A percentile compares a stretch with the other conserved stretches of the same genome.
Conservation (phyloP, 2,888 invertebrate genomes). For the Eupithecia pulchellata region DNA sequence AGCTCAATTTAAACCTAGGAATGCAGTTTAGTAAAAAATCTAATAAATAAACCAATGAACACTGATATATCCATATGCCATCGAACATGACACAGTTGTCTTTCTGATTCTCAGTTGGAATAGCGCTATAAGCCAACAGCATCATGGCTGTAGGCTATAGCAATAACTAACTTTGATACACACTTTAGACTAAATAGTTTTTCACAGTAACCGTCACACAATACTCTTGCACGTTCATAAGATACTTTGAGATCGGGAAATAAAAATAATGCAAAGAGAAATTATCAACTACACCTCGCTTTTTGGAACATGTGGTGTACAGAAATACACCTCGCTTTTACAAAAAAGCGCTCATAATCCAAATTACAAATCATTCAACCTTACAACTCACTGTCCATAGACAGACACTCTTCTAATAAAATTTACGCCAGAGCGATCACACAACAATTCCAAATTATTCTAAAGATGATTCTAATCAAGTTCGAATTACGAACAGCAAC, state of each 20-base stretch:
- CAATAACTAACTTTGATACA: neutral
- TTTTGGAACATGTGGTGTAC: neutral
- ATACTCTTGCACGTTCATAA: slow-evolving; percentile 25
- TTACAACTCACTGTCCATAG: neutral
- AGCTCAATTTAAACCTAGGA: slow-evolving; percentile 58
- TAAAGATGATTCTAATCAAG: neutral
- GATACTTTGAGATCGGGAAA: slow-evolving; percentile 33
- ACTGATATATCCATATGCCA: slow-evolving; percentile 31
- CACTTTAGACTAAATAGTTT: neutral
- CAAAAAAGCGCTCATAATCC: neutral
- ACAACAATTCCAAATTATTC: neutral
- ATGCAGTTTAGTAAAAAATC: slow-evolving; percentile 49
- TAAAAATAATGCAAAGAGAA: slow-evolving; percentile 31
- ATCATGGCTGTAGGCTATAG: neutral
- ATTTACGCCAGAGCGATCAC: neutral
- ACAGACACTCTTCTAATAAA: neutral
- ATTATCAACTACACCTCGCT: slow-evolving; percentile 14
- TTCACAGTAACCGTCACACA: neutral
- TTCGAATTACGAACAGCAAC: neutral
- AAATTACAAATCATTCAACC: neutral
- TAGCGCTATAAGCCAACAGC: neutral
- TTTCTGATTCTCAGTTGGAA: neutral
- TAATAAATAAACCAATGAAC: slow-evolving; percentile 34
- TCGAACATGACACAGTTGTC: neutral
- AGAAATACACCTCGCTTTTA: neutral